These are phyloP conservation scores for Dicyrtoma fusca DNA, from an alignment of 2,888 invertebrate genomes.

Conservation along the genomic window DNA sequence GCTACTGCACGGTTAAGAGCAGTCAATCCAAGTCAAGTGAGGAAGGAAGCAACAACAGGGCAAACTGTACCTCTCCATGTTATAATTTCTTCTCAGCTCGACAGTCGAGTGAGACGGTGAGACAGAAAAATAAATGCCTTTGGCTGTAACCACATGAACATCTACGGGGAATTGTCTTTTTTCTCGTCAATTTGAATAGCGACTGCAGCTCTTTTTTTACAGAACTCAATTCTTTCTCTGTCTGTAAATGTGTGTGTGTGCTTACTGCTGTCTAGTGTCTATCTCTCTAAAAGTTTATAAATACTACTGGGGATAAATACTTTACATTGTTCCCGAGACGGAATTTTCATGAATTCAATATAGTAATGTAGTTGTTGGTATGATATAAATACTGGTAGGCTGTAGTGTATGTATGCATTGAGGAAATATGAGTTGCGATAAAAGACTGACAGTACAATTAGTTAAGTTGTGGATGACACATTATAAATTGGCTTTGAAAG, in stretches of 20 bases:
- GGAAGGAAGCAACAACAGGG: no score
- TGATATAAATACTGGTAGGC: neutral
- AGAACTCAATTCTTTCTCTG: no score
- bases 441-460: slow-evolving; percentile 9
- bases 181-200: no score
- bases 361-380: neutral
- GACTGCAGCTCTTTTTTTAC: no score
- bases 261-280: neutral
- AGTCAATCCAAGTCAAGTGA: no score
- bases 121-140: slow-evolving; percentile 4
- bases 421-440: neutral
- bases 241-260: neutral
- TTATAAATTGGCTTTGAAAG: neutral
- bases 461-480: neutral
- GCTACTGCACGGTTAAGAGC: no score
- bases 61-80: neutral
- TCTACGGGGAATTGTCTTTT: neutral
- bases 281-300: slow-evolving; percentile 13
- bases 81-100: slow-evolving; percentile 5
- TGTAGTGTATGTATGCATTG: no score
- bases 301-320: slow-evolving; percentile 19
- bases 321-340: slow-evolving; percentile 9
- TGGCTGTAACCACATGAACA: neutral
- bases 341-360: slow-evolving; percentile 5
- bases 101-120: slow-evolving; percentile 12